These are phyloP conservation scores for Columba livia DNA, from an alignment of 2,113 vertebrate genomes.

Conservation along the genomic window DNA sequence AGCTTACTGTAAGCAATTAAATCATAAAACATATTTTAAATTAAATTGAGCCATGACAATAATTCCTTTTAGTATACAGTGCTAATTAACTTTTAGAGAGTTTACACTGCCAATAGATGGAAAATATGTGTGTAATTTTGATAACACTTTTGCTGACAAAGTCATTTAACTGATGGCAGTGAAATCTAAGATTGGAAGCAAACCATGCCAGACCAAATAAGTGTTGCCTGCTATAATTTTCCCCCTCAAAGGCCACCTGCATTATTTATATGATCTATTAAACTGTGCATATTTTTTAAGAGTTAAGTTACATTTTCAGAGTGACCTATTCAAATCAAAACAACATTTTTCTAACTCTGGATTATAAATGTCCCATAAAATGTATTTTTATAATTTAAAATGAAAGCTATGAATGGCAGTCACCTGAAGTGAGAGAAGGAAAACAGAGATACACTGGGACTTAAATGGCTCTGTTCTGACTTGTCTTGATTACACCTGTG, in stretches of 20 bases:
- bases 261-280: constrained; percentile 36
- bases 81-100: neutral
- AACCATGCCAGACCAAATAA: constrained; percentile 27
- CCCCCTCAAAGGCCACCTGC: neutral
- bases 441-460: neutral
- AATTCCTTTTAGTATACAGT: neutral
- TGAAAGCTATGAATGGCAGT: neutral
- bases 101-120: neutral
- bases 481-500: neutral
- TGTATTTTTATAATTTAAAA: neutral
- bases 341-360: neutral
- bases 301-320: constrained; percentile 15
- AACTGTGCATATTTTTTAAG: constrained; percentile 1
- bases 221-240: neutral
- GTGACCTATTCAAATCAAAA: constrained; percentile 12
- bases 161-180: constrained; percentile 13
- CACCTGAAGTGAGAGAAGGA: neutral
- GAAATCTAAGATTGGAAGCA: constrained; percentile 41
- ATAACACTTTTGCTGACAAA: constrained; percentile 5
- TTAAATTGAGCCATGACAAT: neutral
- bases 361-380: constrained; percentile 26
- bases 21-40: neutral
- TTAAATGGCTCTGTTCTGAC: neutral
- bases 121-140: constrained; percentile 30
- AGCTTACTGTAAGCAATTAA: constrained; percentile 1